Base-by-base conservation (phyloP, 2,888 invertebrate species). In the Phaonia tiefii region DNA sequence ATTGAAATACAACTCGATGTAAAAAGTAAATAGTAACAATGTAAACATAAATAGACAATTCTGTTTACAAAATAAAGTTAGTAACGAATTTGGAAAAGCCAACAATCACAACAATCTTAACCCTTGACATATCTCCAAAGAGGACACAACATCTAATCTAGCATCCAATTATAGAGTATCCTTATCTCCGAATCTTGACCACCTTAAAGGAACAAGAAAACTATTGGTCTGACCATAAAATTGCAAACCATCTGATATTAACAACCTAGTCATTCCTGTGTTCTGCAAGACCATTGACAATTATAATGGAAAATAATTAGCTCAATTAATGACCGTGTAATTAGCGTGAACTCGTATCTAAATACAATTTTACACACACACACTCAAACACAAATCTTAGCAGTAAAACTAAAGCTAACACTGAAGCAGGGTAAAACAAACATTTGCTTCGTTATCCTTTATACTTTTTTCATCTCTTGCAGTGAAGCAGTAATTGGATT, bases 301-400 rank as follows among this genome's bases (percentile, higher is more conserved):
- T 58, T 71, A 75, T 80, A 83, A 79, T 83, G 84, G 66, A 84
- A 84, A 84, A 84, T 84, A 85, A 86, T 85, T 85, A 84, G 84
- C 84, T 80, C 83, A 83, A 85, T 86, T 86, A 86, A 86, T 85
- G 84, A 83, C 85, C 85, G 79, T 83, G 84, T 84, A 84, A 85
- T 85, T 85, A 84, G 85, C 84, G 83, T 76, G 71, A 71, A 76
- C 85, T 79, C 69, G 56, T 83, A 85, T 84, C 85, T 83, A 84
- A 84, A 84, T 82, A 84, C 80, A 82, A 80, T 73, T 73, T 22
- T 42, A 25, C 46, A 20, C 3, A 31, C 31, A 31, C 3, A 8
- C 3, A 5, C 31, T 37, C 25, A 49, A 51, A n/a, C n/a, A n/a
- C n/a, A n/a, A n/a, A n/a, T n/a, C n/a, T n/a, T n/a, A n/a, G n/a